These are phyloP conservation scores for Achatina immaculata DNA, from an alignment of 1,140 invertebrate species.

Conservation along the genomic window DNA sequence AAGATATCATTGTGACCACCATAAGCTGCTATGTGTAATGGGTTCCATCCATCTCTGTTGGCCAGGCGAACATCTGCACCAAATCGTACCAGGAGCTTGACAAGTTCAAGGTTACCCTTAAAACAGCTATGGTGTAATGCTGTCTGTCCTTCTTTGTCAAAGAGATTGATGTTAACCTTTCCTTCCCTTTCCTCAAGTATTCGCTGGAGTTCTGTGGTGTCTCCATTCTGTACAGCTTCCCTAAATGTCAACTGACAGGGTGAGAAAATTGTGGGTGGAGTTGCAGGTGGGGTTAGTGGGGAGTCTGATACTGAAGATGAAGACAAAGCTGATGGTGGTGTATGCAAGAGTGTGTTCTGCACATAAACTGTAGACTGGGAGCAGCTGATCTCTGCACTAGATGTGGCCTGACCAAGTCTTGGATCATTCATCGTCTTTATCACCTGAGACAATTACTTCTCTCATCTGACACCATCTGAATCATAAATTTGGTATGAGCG, in stretches of 20 bases:
- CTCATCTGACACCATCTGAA: no score
- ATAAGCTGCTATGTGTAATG: conserved; percentile 73
- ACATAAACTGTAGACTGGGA: background rate
- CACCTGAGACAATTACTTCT: no score
- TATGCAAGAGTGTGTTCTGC: background rate
- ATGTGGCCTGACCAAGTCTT: background rate
- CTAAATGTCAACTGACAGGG: conserved; percentile 67
- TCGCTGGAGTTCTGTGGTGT: conserved; percentile 66
- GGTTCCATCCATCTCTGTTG: conserved; percentile 74
- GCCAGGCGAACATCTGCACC: conserved; percentile 73
- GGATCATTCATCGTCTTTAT: conserved; percentile 27
- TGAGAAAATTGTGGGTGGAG: conserved; percentile 18
- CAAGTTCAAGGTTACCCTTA: conserved; percentile 73
- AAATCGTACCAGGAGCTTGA: conserved; percentile 73
- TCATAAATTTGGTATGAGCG: no score
- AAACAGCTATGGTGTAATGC: conserved; percentile 71
- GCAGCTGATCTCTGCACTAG: background rate
- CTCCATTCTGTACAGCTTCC: conserved; percentile 69
- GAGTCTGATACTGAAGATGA: background rate
- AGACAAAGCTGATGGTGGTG: background rate
- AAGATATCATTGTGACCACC: conserved; percentile 73
- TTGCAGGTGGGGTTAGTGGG: conserved; percentile 29
- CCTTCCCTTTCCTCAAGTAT: conserved; percentile 69
- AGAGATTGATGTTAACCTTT: conserved; percentile 45
- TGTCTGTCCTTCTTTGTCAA: conserved; percentile 23